Base-by-base conservation (phyloP, 2,888 invertebrate genomes). In the Brachycybe producta region DNA sequence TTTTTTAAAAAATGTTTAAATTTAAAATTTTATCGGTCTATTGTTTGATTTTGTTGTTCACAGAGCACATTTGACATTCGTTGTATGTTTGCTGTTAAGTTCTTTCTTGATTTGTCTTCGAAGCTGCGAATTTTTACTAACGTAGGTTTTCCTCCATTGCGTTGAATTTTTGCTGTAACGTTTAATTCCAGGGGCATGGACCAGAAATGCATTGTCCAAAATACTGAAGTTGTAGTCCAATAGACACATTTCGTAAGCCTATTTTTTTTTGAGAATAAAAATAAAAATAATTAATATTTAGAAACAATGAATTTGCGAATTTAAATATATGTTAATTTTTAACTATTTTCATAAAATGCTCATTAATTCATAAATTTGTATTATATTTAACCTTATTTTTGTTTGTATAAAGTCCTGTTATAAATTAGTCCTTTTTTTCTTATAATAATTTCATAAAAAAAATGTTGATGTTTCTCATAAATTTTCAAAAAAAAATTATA, bases 191-290 rank as follows among this genome's bases (percentile, higher is more conserved):
- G 91, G 91, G 60, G 86, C 84, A 70, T 91, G 91, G 45, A 84
- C 84, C 52, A 91, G 73, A 68, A 90, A 91, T n/a, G 85, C 88
- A 68, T 90, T 88, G 71, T 91, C 86, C 63, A 91, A 69, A 60
- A 91, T 88, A 68, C 87, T 81, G 66, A 91, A 90, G 64, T 91
- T 87, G 68, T 91, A 91, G 68, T 90, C 83, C 65, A 85, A 73
- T 26, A 87, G 84, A 69, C 91, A 91, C 55, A 91, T 75, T 50
- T 84, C 78, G 69, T 87, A 91, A 57, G 88, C 90, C 88, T 90
- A n/a, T n/a, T n/a, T n/a, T n/a, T n/a, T n/a, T n/a, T n/a, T n/a
- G n/a, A n/a, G n/a, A n/a, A n/a, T n/a, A 74, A 19, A 65, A 62
- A 53, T 46, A 44, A 51, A 56, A 49, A 52, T 35, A n/a, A n/a